A percentile compares a stretch with the other conserved stretches of the same genome.
phyloP scores from a whole-genome alignment of 23 tunicate species.

The Trididemnum clinides region DNA sequence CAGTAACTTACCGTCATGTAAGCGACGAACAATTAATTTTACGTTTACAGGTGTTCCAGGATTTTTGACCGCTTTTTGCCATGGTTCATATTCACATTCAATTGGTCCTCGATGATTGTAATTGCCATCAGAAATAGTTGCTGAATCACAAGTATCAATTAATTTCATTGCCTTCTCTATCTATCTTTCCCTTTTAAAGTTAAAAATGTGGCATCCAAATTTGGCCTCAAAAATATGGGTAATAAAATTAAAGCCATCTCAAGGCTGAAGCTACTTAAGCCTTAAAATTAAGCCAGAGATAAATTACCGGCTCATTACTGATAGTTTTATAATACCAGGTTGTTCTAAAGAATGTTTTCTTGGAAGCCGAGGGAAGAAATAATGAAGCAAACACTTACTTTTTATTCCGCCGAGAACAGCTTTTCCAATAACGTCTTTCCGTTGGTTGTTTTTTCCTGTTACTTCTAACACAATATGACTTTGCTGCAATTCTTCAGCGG shows the following conservation, averaged over 20 bases:
- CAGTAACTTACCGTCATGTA: conserved; percentile 1
- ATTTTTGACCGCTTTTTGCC: conserved; percentile 7
- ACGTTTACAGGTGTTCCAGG: neutral
- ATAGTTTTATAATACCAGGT: no score
- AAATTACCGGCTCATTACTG: no score
- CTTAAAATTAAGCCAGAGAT: no score
- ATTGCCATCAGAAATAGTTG: neutral
- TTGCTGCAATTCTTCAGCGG: neutral
- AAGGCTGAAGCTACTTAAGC: no score
- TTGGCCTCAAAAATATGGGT: no score
- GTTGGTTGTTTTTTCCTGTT: conserved; percentile 9
- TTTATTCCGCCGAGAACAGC: neutral
- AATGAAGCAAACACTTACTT: conserved; percentile 14
- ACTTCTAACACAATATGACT: conserved; percentile 1
- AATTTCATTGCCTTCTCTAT: no score
- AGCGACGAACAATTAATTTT: neutral
- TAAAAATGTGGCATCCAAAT: no score
- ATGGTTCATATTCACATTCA: neutral
- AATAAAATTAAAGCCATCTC: no score
- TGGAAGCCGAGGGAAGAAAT: no score
- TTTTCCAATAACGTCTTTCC: conserved; percentile 17
- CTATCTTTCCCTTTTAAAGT: no score
- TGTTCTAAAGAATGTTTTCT: no score
- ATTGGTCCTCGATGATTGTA: neutral
- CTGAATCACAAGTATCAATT: neutral